Conservation (phyloP, 2,888 invertebrate genomes). For the Volucella zonaria region DNA sequence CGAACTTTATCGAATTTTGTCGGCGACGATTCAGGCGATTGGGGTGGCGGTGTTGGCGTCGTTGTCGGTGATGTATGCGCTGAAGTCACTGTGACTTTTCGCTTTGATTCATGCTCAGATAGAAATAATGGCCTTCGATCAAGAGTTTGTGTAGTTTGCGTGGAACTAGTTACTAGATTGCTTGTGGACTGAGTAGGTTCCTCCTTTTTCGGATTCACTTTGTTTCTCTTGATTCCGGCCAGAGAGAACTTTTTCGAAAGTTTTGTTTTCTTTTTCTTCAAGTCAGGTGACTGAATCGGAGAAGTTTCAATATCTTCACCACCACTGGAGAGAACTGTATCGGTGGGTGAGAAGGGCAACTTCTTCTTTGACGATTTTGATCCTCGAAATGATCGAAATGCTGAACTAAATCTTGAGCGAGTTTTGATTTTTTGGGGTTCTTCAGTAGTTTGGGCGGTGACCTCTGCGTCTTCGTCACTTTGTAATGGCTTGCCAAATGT, state of each 20-base stretch:
- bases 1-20: conserved; percentile 74
- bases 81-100: conserved; percentile 55
- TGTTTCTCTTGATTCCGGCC: conserved; percentile 78
- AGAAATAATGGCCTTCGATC: conserved; percentile 58
- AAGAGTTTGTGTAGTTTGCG: conserved; percentile 74
- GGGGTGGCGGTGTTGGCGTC: conserved; percentile 51
- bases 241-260: conserved; percentile 79
- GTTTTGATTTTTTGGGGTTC: conserved; percentile 77
- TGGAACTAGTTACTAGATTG: conserved; percentile 67
- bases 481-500: conserved; percentile 55
- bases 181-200: conserved; percentile 4
- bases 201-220: conserved; percentile 75
- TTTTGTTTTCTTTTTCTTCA: conserved; percentile 78
- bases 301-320: conserved; percentile 74
- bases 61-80: conserved; percentile 64
- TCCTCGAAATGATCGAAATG: conserved; percentile 78
- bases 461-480: conserved; percentile 58
- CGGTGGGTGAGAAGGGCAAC: conserved; percentile 51
- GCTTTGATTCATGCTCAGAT: conserved; percentile 56
- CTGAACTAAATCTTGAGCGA: conserved; percentile 80
- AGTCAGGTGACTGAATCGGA: conserved; percentile 20
- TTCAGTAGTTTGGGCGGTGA: conserved; percentile 71
- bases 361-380: conserved; percentile 77
- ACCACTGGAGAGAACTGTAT: conserved; percentile 75
- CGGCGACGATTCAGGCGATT: conserved; percentile 67